These are phyloP conservation scores for Loris lydekkerianus DNA, from an alignment of 2,797 vertebrate species.

Conservation along the genomic window DNA sequence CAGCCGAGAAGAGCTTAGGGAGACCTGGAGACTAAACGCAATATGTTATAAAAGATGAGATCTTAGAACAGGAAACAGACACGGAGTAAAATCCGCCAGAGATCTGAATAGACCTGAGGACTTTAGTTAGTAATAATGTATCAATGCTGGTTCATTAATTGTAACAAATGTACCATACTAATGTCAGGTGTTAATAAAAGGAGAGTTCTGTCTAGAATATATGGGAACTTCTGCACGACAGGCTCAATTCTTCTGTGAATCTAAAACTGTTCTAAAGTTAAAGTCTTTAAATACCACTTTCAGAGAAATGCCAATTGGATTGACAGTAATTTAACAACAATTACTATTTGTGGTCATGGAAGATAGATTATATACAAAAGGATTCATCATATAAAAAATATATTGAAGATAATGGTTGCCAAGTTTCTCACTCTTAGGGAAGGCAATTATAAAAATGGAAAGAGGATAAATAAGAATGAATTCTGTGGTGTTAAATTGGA, in stretches of 20 bases:
- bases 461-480: constrained; percentile 12
- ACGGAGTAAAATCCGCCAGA: background rate
- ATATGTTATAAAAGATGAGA: background rate
- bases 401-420: background rate
- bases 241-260: background rate
- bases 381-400: background rate
- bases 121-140: background rate
- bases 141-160: background rate
- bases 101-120: background rate
- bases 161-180: background rate
- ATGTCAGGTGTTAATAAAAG: background rate
- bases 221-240: background rate
- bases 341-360: background rate
- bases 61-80: background rate
- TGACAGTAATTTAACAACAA: background rate
- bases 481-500: background rate
- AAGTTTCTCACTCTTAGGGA: background rate
- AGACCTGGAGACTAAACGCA: background rate
- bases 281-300: background rate
- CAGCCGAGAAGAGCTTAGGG: background rate
- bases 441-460: background rate
- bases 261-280: background rate
- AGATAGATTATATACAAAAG: background rate
- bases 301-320: background rate
- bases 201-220: background rate